Evolutionary conservation across 2,113 vertebrate genomes (phyloP).

Genomic region (Halcyon senegalensis): DNA sequence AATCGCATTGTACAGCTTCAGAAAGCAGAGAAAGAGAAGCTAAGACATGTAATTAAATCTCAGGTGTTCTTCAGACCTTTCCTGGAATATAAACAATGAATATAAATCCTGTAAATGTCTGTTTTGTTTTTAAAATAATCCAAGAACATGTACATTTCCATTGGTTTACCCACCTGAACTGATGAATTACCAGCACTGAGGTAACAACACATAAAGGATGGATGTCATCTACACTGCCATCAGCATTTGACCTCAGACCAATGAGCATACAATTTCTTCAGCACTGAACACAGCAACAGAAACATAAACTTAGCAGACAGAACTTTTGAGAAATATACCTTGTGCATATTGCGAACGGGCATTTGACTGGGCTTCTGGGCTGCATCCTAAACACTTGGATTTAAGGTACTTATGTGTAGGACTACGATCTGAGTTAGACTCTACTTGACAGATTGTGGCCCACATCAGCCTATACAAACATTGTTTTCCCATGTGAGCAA

Average conservation of each 20-base stretch:
- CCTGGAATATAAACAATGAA: neutral
- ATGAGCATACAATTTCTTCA: neutral
- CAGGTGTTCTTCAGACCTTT: neutral
- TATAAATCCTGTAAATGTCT: neutral
- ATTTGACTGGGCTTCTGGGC: neutral
- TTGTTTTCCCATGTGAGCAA: neutral
- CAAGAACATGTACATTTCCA: neutral
- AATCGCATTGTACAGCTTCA: neutral
- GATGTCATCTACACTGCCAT: neutral
- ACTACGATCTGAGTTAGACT: neutral
- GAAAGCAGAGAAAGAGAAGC: neutral
- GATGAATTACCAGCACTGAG: neutral
- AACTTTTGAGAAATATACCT: neutral
- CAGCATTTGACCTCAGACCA: neutral
- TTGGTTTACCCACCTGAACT: neutral
- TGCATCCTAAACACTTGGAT: neutral
- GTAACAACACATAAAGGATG: neutral
- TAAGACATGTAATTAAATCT: neutral
- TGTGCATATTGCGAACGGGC: neutral
- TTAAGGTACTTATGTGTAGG: neutral
- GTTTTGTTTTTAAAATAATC: neutral
- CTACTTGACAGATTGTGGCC: neutral
- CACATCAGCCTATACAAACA: neutral
- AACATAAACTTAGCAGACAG: neutral
- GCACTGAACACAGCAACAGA: neutral